These are phyloP conservation scores for Latheticus oryzae DNA, from an alignment of 2,888 invertebrate genomes.

Conservation along the genomic window DNA sequence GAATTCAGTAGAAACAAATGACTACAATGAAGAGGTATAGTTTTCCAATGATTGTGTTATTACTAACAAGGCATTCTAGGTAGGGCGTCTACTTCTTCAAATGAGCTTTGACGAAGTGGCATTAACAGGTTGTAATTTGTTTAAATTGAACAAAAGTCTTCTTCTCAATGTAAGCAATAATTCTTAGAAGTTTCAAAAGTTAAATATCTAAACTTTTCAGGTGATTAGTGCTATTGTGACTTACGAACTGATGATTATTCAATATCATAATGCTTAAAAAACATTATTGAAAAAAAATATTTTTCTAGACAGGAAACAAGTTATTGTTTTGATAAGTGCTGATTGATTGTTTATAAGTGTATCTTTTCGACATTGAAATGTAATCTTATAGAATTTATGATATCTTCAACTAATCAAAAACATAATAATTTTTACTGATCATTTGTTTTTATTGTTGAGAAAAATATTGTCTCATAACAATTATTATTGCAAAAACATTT, in stretches of 20 bases:
- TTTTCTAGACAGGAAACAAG: too few species aligned
- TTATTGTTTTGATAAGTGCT: too few species aligned
- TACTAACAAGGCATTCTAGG: conserved; percentile 5
- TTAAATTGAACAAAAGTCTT: conserved; percentile 21
- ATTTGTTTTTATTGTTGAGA: too few species aligned
- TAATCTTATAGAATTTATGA: conserved; percentile 1
- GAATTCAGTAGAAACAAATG: conserved; percentile 6
- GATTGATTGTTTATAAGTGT: too few species aligned
- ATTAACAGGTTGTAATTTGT: conserved; percentile 13
- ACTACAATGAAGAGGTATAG: conserved; percentile 15
- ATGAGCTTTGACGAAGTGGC: conserved; percentile 18
- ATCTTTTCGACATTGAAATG: too few species aligned
- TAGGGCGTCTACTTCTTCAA: conserved; percentile 16
- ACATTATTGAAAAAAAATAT: not conserved
- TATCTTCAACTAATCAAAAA: conserved; percentile 1
- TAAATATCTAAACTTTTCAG: conserved; percentile 3
- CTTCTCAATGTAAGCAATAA: conserved; percentile 10
- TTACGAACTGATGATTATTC: conserved; percentile 21
- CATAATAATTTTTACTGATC: too few species aligned
- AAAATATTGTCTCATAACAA: too few species aligned
- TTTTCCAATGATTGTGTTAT: not conserved
- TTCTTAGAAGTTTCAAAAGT: not conserved
- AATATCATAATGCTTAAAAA: conserved; percentile 8
- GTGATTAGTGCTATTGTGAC: conserved; percentile 17
- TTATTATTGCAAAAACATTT: too few species aligned